Evolutionary conservation across 2,113 vertebrate species (phyloP), one percentile per base, ranked within the genome.

Genomic region (Syngnathoides biaculeatus): DNA sequence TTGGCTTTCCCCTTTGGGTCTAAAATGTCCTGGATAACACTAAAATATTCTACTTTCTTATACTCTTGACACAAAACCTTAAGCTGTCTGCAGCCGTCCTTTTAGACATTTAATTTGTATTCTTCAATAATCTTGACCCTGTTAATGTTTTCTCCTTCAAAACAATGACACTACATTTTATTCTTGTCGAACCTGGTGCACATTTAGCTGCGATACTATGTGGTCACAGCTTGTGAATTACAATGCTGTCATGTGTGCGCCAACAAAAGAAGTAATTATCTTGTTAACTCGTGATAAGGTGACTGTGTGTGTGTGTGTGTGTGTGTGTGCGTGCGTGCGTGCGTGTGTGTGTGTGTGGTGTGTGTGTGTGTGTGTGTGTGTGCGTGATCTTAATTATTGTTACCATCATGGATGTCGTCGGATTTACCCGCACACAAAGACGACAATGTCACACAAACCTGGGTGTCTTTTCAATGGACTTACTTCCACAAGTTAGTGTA

Each of bases 251-350:
- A 45, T 40, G 24, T 55, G 30, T 76, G 57, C 70, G 39, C 53
- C 65, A 73, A 62, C 62, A 72, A 68, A 76, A 61, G 64, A 42
- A 45, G 42, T 74, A 64, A 67, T 81, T 80, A 73, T 38, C 65
- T 35, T 24, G 42, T 75, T 81, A 78, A 71, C 65, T 40, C 69
- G 14, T 30, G 27, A 43, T 35, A 13, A 52, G 3, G 17, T 56
- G 60, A 35, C 15, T 20, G 70, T 60, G 70, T n/a, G 47, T 15
- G 42, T 43, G 42, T 57, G 55, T 62, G 63, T 67, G 19, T 24
- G 56, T 5, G 69, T 64, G 69, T 45, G 55, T 62, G 63, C 65
- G 15, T 13, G 58, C 5, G 13, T 50, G 57, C 56, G 61, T 68
- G 17, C 22, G 53, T 2, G 55, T 65, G 70, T 40, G 57, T 59